A percentile compares a stretch with the other conserved stretches of the same genome.
Conservation (phyloP, 2,888 invertebrate genomes). For the Tipula helvola region DNA sequence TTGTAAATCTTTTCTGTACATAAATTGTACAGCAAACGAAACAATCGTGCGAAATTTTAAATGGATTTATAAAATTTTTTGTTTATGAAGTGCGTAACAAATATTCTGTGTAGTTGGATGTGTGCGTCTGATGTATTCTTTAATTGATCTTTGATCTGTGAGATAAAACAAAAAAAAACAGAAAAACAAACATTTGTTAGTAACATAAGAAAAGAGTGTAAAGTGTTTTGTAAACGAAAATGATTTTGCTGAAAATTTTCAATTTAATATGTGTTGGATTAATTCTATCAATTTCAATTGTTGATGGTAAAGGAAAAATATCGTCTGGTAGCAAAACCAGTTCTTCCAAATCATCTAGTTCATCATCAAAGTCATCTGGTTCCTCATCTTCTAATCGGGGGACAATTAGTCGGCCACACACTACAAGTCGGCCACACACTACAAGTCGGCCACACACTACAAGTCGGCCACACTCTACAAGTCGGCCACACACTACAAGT, state of each 20-base stretch:
- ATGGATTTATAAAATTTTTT: not conserved
- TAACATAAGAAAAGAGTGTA: not conserved
- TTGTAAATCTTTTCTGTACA: not conserved
- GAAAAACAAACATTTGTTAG: not conserved
- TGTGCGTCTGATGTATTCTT: not conserved
- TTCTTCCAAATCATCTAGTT: not conserved
- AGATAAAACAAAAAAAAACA: not conserved
- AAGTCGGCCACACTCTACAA: too few relatives aligned
- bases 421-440: too few relatives aligned
- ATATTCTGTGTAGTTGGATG: not conserved
- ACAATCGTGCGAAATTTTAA: not conserved
- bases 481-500: too few relatives aligned
- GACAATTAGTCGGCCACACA: not conserved
- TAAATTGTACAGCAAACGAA: not conserved
- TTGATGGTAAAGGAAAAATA: not conserved
- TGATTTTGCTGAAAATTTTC: not conserved
- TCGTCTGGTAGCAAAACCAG: not conserved
- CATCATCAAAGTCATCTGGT: too few relatives aligned
- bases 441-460: too few relatives aligned
- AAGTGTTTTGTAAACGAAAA: not conserved
- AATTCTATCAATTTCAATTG: not conserved
- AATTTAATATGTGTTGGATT: not conserved
- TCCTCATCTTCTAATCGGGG: too few relatives aligned
- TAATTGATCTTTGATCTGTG: not conserved
- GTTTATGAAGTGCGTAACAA: not conserved